phyloP scores from a whole-genome alignment of 1,140 invertebrate species.

The Vanessa atalanta region DNA sequence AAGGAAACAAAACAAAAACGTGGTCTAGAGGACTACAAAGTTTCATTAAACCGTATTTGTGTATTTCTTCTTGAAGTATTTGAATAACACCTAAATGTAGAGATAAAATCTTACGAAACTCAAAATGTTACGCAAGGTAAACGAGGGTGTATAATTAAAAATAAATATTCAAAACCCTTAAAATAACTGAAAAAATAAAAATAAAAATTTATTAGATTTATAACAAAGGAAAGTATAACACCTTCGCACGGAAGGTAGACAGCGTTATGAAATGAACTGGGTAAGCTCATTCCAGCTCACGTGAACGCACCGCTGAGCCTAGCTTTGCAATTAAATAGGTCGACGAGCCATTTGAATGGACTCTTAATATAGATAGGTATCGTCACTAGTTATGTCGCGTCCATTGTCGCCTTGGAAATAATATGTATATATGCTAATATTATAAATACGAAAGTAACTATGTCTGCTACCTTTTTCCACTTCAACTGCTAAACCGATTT shows the following conservation, averaged over 20 bases:
- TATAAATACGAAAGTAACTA: too few species aligned
- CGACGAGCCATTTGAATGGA: slow-evolving; percentile 41
- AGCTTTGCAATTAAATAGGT: slow-evolving; percentile 59
- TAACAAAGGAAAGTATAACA: slow-evolving; percentile 5
- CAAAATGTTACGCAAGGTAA: too few species aligned
- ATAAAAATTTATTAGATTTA: not conserved
- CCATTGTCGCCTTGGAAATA: not conserved
- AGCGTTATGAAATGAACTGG: slow-evolving; percentile 40
- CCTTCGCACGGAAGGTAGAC: slow-evolving; percentile 2
- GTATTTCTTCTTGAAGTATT: too few species aligned
- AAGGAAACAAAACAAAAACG: too few species aligned
- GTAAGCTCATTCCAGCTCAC: slow-evolving; percentile 47
- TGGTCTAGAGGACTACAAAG: too few species aligned
- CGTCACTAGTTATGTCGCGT: not conserved
- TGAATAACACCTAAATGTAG: too few species aligned
- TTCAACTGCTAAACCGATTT: too few species aligned
- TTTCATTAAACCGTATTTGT: too few species aligned
- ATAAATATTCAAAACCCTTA: not conserved
- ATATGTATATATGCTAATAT: not conserved
- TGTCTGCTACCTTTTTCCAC: too few species aligned
- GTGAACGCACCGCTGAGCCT: slow-evolving; percentile 49
- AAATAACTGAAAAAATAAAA: not conserved
- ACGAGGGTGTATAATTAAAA: not conserved
- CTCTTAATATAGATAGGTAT: slow-evolving; percentile 2
- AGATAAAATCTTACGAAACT: too few species aligned